These are phyloP conservation scores for Gasterosteus aculeatus DNA, from an alignment of 2,113 vertebrate species.

Conservation along the genomic window DNA sequence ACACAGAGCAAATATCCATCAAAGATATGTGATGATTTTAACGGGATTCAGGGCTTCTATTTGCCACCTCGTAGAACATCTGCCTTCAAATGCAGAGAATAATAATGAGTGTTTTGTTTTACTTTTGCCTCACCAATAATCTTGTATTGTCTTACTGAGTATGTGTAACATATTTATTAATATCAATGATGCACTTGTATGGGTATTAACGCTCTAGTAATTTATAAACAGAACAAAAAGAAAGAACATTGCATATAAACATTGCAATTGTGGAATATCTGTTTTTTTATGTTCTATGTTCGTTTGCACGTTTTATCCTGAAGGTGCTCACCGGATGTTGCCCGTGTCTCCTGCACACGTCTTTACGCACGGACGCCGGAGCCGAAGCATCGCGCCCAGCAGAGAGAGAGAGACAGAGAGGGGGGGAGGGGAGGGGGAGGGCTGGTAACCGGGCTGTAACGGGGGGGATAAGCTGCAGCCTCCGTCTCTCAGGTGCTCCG, in stretches of 20 bases:
- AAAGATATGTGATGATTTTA: background rate
- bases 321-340: constrained; percentile 34
- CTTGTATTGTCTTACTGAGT: background rate
- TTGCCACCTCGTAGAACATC: background rate
- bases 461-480: constrained; percentile 72
- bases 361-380: constrained; percentile 46
- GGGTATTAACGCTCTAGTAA: too few species aligned
- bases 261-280: background rate
- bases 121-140: background rate
- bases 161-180: too few species aligned
- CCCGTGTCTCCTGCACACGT: background rate
- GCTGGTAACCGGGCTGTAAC: constrained; percentile 72
- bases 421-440: constrained; percentile 37
- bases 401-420: constrained; percentile 65
- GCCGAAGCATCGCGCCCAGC: constrained; percentile 69
- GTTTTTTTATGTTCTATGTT: background rate
- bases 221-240: background rate
- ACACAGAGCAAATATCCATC: background rate
- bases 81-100: background rate
- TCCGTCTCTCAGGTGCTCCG: constrained; percentile 63
- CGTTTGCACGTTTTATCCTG: constrained; percentile 35
- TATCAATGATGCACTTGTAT: background rate
- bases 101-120: background rate
- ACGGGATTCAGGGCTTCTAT: background rate
- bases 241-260: background rate